A percentile compares a stretch with the other conserved stretches of the same genome.
Evolutionary conservation across 2,888 invertebrate genomes (phyloP).

Genomic region (Cryptocephalus primarius): DNA sequence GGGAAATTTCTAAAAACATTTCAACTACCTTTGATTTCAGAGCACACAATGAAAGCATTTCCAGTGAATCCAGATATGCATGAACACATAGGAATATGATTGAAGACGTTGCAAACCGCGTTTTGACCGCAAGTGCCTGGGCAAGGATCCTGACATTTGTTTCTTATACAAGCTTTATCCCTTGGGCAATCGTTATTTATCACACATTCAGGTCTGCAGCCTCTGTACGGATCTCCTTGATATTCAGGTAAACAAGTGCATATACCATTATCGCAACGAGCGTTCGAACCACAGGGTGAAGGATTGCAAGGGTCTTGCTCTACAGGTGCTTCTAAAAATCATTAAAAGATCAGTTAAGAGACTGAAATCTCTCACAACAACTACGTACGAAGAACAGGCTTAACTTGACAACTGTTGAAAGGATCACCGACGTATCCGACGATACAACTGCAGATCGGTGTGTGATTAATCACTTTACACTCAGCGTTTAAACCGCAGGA

Average conservation of each 20-base stretch:
- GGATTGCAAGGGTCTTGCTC: slow-evolving; percentile 49
- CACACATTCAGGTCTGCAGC: slow-evolving; percentile 64
- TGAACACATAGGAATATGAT: slow-evolving; percentile 67
- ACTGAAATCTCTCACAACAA: not conserved
- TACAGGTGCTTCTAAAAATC: slow-evolving; percentile 9
- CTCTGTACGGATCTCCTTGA: slow-evolving; percentile 60
- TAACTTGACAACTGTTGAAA: slow-evolving; percentile 38
- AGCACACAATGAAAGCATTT: slow-evolving; percentile 45
- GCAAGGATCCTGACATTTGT: slow-evolving; percentile 66
- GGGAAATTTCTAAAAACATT: not conserved
- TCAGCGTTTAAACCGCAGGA: slow-evolving; percentile 55
- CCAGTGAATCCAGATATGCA: slow-evolving; percentile 48
- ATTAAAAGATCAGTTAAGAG: not conserved
- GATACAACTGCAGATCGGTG: slow-evolving; percentile 56
- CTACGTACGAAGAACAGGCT: slow-evolving; percentile 22
- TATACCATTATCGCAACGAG: slow-evolving; percentile 51
- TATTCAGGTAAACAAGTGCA: slow-evolving; percentile 61
- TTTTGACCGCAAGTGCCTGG: slow-evolving; percentile 58
- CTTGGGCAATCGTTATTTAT: slow-evolving; percentile 59
- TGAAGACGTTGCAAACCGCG: slow-evolving; percentile 63
- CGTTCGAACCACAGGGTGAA: slow-evolving; percentile 68
- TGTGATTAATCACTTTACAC: slow-evolving; percentile 56
- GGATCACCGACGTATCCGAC: slow-evolving; percentile 48
- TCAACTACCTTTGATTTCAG: not conserved
- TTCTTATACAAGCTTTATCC: slow-evolving; percentile 57